Evolutionary conservation across 2,113 vertebrate species (phyloP).

Genomic region (Xerus inauris): DNA sequence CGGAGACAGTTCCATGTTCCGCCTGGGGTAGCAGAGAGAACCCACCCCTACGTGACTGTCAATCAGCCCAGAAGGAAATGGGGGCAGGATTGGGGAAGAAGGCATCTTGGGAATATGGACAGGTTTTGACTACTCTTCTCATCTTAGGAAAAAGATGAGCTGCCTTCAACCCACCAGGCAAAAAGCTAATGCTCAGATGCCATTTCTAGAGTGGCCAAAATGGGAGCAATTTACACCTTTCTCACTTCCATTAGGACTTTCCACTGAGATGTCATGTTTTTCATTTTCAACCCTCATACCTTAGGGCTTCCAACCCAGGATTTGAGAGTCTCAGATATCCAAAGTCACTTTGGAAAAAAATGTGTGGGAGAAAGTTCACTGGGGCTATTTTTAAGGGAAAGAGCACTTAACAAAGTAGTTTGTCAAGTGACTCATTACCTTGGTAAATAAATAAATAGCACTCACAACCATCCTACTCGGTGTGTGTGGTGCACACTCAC

Average conservation of each 20-base stretch:
- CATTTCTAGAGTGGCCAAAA: not conserved
- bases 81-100: not conserved
- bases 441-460: constrained; percentile 42
- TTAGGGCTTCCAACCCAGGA: not conserved
- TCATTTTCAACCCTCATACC: not conserved
- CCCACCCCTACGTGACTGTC: not conserved
- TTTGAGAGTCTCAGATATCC: not conserved
- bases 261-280: not conserved
- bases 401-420: constrained; percentile 11
- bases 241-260: not conserved
- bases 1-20: fast-evolving
- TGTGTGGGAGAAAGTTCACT: not conserved
- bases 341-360: not conserved
- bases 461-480: not conserved
- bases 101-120: not conserved
- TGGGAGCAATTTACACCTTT: not conserved
- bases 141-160: not conserved
- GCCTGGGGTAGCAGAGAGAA: not conserved
- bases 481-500: not conserved
- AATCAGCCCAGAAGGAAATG: not conserved
- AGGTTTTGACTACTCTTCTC: not conserved
- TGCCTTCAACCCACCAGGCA: not conserved
- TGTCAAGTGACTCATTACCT: not conserved
- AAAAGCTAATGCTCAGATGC: not conserved
- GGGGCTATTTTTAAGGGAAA: not conserved